Base-by-base conservation (phyloP, 2,113 vertebrate species). In the Emydocephalus ijimae region DNA sequence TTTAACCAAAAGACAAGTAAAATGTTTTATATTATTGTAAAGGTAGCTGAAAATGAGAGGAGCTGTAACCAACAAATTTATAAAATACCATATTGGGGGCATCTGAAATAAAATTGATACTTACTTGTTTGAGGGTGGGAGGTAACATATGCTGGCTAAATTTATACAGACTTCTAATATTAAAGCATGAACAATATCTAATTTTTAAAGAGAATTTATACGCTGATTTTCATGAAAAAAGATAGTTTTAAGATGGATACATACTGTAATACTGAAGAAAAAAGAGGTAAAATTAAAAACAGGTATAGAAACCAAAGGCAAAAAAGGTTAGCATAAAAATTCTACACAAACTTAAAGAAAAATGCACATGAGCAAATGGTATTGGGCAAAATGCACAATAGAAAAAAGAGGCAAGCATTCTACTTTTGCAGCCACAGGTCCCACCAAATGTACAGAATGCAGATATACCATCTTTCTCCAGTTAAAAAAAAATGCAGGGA, bases 401-500 rank as follows among this genome's bases (percentile, higher is more conserved):
- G 61, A 90, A 43, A 8, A 1, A 18, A 6, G 29, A 48, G 54
- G 45, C 4, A 20, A 91, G 21, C 34, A 6, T 85, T 48, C 45
- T n/a, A 43, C 52, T 18, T 57, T 57, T 48, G 50, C 2, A 29
- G 9, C 87, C 18, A n/a, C 0, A 20, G 7, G 18, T 81, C 34
- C 74, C 18, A 81, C 43, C 23, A 59, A 48, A 14, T 91, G 52
- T 45, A 69, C 34, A 56, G 56, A 94, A 39, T 45, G 59, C 34
- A 54, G 56, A 94, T 91, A 3, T 20, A 1, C 39, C 15, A 5
- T 94, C 50, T 74, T 94, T 89, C 43, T 50, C 94, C 95, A 64
- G 61, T n/a, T 0, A 5, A 45, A 45, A 45, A 87, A 85, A 88
- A 93, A 89, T 88, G 18, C 21, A 87, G 95, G 52, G 18, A 45